A percentile compares a stretch with the other conserved stretches of the same genome.
Evolutionary conservation across 2,113 vertebrate genomes (phyloP).

Genomic region (Alouatta palliata): DNA sequence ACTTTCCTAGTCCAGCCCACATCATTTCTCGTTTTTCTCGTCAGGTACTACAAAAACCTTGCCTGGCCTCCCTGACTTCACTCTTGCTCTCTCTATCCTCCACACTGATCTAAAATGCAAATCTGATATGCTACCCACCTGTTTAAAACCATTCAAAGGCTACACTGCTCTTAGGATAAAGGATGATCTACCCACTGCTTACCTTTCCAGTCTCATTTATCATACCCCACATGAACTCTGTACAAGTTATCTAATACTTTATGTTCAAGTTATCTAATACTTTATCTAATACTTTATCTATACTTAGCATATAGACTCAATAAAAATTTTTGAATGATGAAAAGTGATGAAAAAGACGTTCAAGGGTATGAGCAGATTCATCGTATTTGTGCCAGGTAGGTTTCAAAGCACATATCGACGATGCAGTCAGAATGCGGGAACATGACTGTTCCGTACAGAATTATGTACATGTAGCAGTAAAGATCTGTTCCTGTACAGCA

Average conservation of each 20-base stretch:
- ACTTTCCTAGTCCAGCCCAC: background rate
- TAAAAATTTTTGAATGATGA: background rate
- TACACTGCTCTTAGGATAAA: background rate
- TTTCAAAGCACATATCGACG: conserved; percentile 30
- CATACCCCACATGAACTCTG: background rate
- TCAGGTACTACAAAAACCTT: background rate
- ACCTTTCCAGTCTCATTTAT: background rate
- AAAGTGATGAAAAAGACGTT: background rate
- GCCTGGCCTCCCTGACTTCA: background rate
- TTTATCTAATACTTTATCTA: background rate
- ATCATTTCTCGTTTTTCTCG: background rate
- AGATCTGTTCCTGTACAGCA: background rate
- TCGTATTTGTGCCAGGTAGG: background rate
- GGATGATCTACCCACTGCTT: background rate
- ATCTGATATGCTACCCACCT: background rate
- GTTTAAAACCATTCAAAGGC: conserved; percentile 3
- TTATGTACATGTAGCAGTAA: background rate
- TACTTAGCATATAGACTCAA: background rate
- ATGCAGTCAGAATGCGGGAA: conserved; percentile 3
- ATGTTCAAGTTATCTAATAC: background rate
- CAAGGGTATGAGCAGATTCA: background rate
- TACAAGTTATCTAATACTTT: background rate
- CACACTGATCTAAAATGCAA: conserved; percentile 12
- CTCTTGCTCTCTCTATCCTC: background rate
- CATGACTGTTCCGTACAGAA: background rate